Evolutionary conservation across 2,113 vertebrate species (phyloP).

Genomic region (Thunnus thynnus): DNA sequence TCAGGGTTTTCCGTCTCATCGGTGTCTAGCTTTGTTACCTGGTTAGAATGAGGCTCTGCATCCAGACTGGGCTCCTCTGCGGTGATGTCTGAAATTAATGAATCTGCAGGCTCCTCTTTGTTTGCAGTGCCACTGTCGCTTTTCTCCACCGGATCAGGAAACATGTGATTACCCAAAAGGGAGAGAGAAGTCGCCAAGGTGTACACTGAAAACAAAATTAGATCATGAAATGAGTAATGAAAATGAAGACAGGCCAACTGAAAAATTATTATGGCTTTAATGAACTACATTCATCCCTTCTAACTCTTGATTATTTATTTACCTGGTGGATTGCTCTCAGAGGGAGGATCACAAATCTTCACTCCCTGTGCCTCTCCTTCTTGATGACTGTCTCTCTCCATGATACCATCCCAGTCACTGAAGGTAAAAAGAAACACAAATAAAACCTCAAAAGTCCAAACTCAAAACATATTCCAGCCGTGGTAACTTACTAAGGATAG

Average conservation of each 20-base stretch:
- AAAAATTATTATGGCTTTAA: neutral
- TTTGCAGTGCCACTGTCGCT: neutral
- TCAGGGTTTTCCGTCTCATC: conserved; percentile 37
- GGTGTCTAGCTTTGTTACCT: conserved; percentile 31
- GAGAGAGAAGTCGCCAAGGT: conserved; percentile 74
- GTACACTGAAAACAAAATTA: conserved; percentile 57
- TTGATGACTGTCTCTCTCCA: conserved; percentile 77
- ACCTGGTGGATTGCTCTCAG: conserved; percentile 64
- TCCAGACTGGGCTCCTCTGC: conserved; percentile 41
- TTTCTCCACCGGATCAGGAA: conserved; percentile 60
- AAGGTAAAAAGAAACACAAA: neutral
- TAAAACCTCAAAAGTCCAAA: neutral
- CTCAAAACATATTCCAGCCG: too few relatives aligned
- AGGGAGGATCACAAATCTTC: conserved; percentile 59
- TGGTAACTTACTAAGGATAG: too few relatives aligned
- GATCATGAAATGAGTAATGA: neutral
- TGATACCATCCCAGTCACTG: conserved; percentile 82
- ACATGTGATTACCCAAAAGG: conserved; percentile 77
- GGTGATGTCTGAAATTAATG: conserved; percentile 13
- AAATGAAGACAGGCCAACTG: neutral
- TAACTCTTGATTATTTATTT: conserved; percentile 12
- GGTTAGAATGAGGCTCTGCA: conserved; percentile 15
- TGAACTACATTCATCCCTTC: neutral
- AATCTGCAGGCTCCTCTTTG: conserved; percentile 34
- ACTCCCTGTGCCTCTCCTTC: conserved; percentile 67